phyloP scores from a whole-genome alignment of 2,113 vertebrate genomes.

The Balaeniceps rex region DNA sequence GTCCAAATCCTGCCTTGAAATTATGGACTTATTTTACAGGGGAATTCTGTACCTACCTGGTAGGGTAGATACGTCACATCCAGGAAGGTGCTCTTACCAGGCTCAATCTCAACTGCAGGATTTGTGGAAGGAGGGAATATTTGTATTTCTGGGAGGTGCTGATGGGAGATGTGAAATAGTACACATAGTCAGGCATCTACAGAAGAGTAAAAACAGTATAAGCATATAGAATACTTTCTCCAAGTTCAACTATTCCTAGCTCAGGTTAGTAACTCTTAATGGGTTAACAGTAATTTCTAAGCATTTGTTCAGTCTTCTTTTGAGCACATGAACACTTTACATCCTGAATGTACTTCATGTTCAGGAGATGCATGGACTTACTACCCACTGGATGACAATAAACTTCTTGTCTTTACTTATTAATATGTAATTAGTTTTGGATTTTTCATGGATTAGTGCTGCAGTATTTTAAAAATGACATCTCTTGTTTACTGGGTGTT shows the following conservation, averaged over 20 bases:
- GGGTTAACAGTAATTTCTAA: neutral
- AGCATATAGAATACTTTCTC: rapidly evolving
- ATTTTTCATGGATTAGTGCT: neutral
- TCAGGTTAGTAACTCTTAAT: neutral
- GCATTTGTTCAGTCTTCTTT: neutral
- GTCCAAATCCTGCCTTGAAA: neutral
- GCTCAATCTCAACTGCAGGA: neutral
- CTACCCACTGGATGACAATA: neutral
- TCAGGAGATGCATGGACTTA: neutral
- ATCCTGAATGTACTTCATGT: neutral
- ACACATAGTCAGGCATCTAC: neutral
- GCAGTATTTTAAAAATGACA: neutral
- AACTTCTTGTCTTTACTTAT: neutral
- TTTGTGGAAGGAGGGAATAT: neutral
- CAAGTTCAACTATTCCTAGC: neutral
- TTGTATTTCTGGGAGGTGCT: neutral
- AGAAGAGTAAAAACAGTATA: neutral
- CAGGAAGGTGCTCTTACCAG: neutral
- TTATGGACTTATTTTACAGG: neutral
- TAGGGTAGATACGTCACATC: neutral
- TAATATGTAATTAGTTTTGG: neutral
- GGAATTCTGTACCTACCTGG: neutral
- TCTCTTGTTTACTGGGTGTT: neutral
- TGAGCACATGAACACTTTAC: neutral
- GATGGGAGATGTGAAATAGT: neutral